These are phyloP conservation scores for Archilochus colubris DNA, from an alignment of 2,113 vertebrate genomes.

Conservation along the genomic window DNA sequence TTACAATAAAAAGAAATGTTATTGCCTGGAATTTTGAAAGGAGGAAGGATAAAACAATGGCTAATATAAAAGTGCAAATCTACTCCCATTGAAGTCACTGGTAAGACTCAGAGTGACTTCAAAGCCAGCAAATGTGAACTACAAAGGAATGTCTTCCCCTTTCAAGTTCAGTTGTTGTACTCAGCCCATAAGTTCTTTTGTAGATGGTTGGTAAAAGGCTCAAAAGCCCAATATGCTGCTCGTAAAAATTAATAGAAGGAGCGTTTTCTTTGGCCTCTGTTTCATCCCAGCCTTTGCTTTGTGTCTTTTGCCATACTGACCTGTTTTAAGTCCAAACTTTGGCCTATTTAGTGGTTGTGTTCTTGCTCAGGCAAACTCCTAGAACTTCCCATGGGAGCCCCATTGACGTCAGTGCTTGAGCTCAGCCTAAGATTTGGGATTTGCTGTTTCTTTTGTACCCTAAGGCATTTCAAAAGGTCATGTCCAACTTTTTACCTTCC, in stretches of 20 bases:
- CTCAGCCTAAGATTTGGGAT: not conserved
- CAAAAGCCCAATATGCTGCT: slow-evolving; percentile 26
- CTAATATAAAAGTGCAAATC: slow-evolving; percentile 34
- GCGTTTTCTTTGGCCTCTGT: slow-evolving; percentile 23
- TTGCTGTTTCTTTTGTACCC: not conserved
- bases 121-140: slow-evolving; percentile 15
- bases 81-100: slow-evolving; percentile 52
- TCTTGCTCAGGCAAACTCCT: not conserved
- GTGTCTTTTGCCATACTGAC: slow-evolving; percentile 6
- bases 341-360: not conserved
- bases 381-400: not conserved
- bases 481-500: not conserved
- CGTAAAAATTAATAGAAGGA: slow-evolving; percentile 18
- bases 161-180: slow-evolving; percentile 47
- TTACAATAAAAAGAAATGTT: slow-evolving; percentile 57
- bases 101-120: slow-evolving; percentile 53
- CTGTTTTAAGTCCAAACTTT: not conserved
- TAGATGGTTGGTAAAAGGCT: not conserved
- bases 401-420: not conserved
- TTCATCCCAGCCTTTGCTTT: slow-evolving; percentile 5
- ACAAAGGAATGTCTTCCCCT: slow-evolving; percentile 53
- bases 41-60: slow-evolving; percentile 64
- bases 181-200: slow-evolving; percentile 23
- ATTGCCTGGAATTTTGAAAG: slow-evolving; percentile 61
- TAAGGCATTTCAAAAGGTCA: not conserved